Evolutionary conservation across 92 coral and sea anemone species (phyloP).

Genomic region (Epizoanthus illoricatus): DNA sequence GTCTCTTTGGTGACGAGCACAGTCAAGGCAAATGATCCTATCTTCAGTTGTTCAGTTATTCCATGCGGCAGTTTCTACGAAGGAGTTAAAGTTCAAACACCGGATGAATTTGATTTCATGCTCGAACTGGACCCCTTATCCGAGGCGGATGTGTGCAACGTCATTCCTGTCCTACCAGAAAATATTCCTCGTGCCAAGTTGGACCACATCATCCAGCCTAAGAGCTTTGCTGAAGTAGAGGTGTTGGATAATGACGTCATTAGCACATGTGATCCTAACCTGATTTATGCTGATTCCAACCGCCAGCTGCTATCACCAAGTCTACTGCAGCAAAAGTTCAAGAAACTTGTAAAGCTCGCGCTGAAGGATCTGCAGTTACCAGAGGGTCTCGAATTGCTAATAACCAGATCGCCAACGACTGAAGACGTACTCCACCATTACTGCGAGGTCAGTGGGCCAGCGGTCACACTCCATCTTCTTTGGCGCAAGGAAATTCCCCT

Average conservation of each 20-base stretch:
- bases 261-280: not conserved
- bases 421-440: not conserved
- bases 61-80: slow-evolving; percentile 11
- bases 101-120: slow-evolving; percentile 3
- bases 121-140: not conserved
- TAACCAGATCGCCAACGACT: not conserved
- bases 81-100: not conserved
- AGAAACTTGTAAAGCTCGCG: not conserved
- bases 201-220: not conserved
- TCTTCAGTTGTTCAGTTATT: not conserved
- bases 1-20: not conserved
- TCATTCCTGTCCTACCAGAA: no score
- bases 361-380: not conserved
- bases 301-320: not conserved
- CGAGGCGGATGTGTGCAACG: not conserved
- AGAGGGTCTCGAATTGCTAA: not conserved
- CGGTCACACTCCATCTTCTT: not conserved
- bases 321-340: not conserved
- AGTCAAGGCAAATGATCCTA: not conserved
- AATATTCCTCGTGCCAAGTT: not conserved
- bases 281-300: not conserved
- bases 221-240: not conserved
- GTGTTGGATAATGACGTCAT: not conserved
- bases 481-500: not conserved
- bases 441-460: slow-evolving; percentile 5